A percentile compares a stretch with the other conserved stretches of the same genome.
phyloP scores from a whole-genome alignment of 2,888 invertebrate genomes.

The Trachelus troglodyta region DNA sequence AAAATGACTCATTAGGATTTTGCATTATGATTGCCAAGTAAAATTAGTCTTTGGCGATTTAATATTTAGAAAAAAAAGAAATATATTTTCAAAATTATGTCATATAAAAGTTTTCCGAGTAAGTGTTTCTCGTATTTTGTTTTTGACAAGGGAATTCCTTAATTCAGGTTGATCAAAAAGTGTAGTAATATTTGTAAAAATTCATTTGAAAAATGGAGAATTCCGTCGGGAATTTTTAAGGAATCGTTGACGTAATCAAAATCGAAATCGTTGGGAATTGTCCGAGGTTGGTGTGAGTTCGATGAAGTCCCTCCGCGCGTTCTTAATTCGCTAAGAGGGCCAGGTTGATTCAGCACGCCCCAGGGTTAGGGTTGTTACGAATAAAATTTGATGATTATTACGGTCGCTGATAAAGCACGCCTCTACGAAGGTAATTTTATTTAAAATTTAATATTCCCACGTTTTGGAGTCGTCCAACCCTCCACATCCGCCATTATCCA shows the following conservation, averaged over 20 bases:
- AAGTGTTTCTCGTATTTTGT: neutral
- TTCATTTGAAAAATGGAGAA: neutral
- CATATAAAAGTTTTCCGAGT: neutral
- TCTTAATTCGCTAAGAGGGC: conserved; percentile 15
- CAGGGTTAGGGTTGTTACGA: conserved; percentile 23
- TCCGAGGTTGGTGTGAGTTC: neutral
- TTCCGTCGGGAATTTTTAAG: neutral
- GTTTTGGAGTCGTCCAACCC: neutral
- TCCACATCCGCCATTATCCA: neutral
- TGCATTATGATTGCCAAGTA: neutral
- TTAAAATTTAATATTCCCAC: conserved; percentile 17
- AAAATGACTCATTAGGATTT: neutral
- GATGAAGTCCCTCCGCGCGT: conserved; percentile 16
- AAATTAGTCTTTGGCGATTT: neutral
- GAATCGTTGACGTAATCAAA: neutral
- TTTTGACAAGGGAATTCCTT: neutral
- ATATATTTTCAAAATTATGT: neutral
- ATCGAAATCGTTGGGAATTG: neutral
- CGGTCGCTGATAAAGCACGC: conserved; percentile 24
- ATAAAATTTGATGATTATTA: conserved; percentile 28
- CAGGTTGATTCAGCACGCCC: conserved; percentile 24
- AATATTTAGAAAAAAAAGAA: neutral
- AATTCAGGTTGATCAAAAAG: neutral
- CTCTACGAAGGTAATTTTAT: conserved; percentile 18
- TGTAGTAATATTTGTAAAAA: neutral